Evolutionary conservation across 2,888 invertebrate genomes (phyloP).

Genomic region (Synanthedon tipuliformis): DNA sequence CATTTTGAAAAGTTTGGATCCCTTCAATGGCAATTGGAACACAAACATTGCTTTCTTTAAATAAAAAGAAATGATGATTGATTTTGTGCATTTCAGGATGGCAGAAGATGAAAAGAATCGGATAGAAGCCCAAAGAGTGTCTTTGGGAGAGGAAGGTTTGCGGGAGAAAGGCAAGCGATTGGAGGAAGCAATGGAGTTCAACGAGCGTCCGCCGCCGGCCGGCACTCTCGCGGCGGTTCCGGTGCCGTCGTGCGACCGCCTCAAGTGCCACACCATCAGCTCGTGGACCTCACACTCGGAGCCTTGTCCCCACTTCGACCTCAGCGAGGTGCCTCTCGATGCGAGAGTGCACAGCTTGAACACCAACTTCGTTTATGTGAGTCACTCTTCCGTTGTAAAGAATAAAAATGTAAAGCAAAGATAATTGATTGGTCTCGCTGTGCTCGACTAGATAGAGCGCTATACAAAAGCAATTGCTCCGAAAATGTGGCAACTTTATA

Average conservation of each 20-base stretch:
- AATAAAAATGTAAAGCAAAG: no score
- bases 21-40: no score
- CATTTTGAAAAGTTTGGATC: no score
- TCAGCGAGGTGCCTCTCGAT: slow-evolving; percentile 76
- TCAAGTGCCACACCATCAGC: slow-evolving; percentile 75
- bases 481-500: no score
- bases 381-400: slow-evolving; percentile 23
- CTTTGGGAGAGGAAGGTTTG: slow-evolving; percentile 78
- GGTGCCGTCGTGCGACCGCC: slow-evolving; percentile 79
- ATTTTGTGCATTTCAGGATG: slow-evolving; percentile 54
- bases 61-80: neutral
- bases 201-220: slow-evolving; percentile 80
- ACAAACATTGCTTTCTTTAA: no score
- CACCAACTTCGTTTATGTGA: slow-evolving; percentile 87
- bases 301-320: slow-evolving; percentile 65
- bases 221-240: slow-evolving; percentile 79
- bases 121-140: slow-evolving; percentile 73
- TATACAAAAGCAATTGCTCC: no score
- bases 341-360: slow-evolving; percentile 83
- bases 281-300: slow-evolving; percentile 44
- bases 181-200: slow-evolving; percentile 77
- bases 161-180: slow-evolving; percentile 71
- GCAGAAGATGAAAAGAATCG: slow-evolving; percentile 79
- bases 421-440: no score
- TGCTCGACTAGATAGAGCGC: no score